These are phyloP conservation scores for Rhincodon typus DNA, from an alignment of 2,797 vertebrate genomes.

Conservation along the genomic window DNA sequence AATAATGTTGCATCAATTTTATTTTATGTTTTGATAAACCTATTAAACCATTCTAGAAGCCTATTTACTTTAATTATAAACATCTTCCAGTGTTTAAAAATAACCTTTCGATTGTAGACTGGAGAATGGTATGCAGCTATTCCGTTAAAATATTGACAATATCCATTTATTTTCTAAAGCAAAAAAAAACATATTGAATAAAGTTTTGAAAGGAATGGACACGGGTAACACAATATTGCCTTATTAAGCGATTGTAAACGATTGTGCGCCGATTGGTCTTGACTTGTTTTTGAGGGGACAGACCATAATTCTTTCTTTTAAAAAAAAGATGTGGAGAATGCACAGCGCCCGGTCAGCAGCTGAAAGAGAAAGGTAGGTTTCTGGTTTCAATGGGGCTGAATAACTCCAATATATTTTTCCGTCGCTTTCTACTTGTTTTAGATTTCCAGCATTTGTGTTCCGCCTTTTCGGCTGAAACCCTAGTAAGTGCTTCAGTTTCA, in stretches of 20 bases:
- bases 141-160: conserved; percentile 4
- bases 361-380: background rate
- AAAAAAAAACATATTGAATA: conserved; percentile 28
- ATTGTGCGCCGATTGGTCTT: background rate
- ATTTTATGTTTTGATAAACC: conserved; percentile 36
- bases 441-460: background rate
- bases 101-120: conserved; percentile 14
- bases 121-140: background rate
- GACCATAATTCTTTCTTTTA: background rate
- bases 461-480: too few relatives aligned
- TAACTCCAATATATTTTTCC: background rate
- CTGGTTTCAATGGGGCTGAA: background rate
- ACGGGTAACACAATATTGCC: background rate
- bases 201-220: conserved; percentile 23
- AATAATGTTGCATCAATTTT: conserved; percentile 20
- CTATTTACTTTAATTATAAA: conserved; percentile 27
- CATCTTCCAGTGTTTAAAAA: conserved; percentile 17
- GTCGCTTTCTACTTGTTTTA: background rate
- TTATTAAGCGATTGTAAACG: background rate
- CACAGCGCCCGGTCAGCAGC: background rate
- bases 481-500: background rate
- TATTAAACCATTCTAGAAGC: conserved; percentile 30
- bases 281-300: background rate
- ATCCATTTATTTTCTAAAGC: conserved; percentile 29
- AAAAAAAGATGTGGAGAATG: too few relatives aligned